Percentiles rank a stretch among this genome's conserved stretches.
phyloP scores from a whole-genome alignment of 2,797 vertebrate species.

The Meriones psammophilus region DNA sequence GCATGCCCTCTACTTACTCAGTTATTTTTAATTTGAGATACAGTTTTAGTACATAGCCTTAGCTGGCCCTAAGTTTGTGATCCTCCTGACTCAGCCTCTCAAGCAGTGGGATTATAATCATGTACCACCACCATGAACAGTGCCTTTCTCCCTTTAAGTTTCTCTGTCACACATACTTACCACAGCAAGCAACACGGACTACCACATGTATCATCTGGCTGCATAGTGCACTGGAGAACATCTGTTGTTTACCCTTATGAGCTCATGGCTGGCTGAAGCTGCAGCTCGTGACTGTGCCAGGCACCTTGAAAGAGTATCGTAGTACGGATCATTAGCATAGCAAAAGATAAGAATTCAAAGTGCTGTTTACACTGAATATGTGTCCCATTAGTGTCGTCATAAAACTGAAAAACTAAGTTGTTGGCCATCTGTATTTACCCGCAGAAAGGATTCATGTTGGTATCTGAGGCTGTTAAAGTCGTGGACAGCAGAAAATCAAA shows the following conservation, averaged over 20 bases:
- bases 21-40: neutral
- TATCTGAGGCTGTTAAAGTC: neutral
- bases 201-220: neutral
- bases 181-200: neutral
- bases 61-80: neutral
- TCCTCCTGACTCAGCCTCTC: neutral
- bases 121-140: too few relatives aligned
- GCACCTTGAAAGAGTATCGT: neutral
- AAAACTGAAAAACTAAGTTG: neutral
- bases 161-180: neutral
- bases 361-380: neutral
- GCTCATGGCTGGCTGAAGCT: neutral
- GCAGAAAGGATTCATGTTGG: slow-evolving; percentile 7
- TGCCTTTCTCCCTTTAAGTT: neutral
- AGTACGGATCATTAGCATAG: neutral
- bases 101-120: neutral
- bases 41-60: neutral
- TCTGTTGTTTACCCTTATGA: neutral
- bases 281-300: neutral
- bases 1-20: neutral
- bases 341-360: neutral
- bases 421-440: neutral
- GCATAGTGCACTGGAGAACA: neutral
- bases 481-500: neutral
- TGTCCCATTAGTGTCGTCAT: neutral